phyloP scores from a whole-genome alignment of 2,113 vertebrate genomes.

The Solea solea region DNA sequence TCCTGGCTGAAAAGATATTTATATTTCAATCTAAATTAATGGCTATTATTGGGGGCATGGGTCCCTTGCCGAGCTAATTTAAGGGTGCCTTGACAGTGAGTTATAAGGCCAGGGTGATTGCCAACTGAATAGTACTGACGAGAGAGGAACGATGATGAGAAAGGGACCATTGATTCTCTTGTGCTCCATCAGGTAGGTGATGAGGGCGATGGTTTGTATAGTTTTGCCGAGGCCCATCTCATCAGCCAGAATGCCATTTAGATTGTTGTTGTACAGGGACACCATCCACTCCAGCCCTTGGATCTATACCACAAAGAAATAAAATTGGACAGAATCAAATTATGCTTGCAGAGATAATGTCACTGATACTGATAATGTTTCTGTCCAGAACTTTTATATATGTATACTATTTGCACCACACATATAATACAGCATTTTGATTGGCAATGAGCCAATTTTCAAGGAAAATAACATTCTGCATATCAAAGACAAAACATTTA shows the following conservation, averaged over 20 bases:
- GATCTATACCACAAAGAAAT: slow-evolving; percentile 81
- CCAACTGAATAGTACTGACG: slow-evolving; percentile 84
- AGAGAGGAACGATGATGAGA: slow-evolving; percentile 98
- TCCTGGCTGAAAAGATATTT: neutral
- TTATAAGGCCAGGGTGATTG: neutral
- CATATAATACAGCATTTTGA: neutral
- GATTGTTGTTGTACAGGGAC: slow-evolving; percentile 97
- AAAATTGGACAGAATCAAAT: neutral
- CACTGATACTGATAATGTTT: neutral
- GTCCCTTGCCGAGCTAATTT: neutral
- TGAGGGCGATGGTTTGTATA: slow-evolving; percentile 98
- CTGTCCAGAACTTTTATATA: neutral
- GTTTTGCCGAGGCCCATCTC: slow-evolving; percentile 99
- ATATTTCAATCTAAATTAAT: neutral
- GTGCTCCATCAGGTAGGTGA: slow-evolving; percentile 98
- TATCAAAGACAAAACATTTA: neutral
- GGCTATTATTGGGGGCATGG: neutral
- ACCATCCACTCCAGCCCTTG: slow-evolving; percentile 99
- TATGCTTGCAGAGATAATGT: neutral
- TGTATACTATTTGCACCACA: neutral
- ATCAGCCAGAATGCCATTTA: slow-evolving; percentile 97
- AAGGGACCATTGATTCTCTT: slow-evolving; percentile 97
- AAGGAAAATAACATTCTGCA: neutral
- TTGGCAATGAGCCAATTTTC: neutral
- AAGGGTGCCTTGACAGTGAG: neutral